Evolutionary conservation across 2,797 vertebrate genomes (phyloP).

Genomic region (Lepilemur ruficaudatus): DNA sequence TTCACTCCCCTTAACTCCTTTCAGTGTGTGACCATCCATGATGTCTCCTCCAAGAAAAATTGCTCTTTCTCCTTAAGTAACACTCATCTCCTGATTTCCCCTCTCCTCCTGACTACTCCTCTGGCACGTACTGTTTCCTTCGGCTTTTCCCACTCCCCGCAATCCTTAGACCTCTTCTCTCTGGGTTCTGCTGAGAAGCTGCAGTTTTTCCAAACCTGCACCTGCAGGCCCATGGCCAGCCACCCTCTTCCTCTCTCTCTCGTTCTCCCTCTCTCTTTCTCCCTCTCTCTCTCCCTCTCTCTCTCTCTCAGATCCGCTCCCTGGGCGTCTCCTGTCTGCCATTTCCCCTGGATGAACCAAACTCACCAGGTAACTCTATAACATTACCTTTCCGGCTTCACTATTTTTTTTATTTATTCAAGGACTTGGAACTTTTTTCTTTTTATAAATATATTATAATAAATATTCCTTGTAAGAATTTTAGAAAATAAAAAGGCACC

Average conservation of each 20-base stretch:
- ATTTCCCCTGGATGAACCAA: neutral
- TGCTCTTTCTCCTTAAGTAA: neutral
- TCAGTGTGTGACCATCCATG: neutral
- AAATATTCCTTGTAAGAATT: neutral
- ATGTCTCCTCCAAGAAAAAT: neutral
- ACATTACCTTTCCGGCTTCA: neutral
- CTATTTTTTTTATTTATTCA: neutral
- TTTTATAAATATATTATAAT: neutral
- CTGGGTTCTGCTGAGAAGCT: neutral
- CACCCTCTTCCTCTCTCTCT: neutral
- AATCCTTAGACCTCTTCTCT: neutral
- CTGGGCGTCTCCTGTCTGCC: neutral
- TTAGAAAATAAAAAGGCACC: neutral
- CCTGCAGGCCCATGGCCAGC: neutral
- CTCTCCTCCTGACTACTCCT: neutral
- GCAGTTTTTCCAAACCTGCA: neutral
- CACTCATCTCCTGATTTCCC: neutral
- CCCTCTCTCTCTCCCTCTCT: neutral
- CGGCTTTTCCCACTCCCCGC: neutral
- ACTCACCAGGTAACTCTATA: neutral
- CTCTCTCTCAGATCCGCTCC: neutral
- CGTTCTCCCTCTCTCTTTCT: neutral
- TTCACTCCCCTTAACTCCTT: neutral
- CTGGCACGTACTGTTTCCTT: neutral
- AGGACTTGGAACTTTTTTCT: neutral